A percentile compares a stretch with the other conserved stretches of the same genome.
These are phyloP conservation scores for Galaxea fascicularis DNA, from an alignment of 92 coral and sea anemone genomes.

Conservation along the genomic window DNA sequence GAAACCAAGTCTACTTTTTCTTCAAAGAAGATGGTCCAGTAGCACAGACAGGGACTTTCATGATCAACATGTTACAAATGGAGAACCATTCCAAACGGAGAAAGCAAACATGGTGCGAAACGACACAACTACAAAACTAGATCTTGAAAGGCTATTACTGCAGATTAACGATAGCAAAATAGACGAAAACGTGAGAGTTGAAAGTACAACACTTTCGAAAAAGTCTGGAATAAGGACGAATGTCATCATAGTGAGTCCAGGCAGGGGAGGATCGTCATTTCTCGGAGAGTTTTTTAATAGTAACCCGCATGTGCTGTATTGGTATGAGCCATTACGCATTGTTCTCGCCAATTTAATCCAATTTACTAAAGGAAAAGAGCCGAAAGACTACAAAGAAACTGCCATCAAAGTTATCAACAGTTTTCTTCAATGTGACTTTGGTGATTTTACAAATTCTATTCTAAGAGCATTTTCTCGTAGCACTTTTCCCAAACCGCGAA, in stretches of 20 bases:
- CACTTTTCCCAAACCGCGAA: not conserved
- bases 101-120: not conserved
- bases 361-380: not conserved
- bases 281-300: constrained; percentile 59
- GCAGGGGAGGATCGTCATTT: constrained; percentile 65
- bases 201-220: not conserved
- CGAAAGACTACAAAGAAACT: not conserved
- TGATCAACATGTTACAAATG: not conserved
- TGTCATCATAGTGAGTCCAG: constrained; percentile 58
- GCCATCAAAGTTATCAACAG: not conserved
- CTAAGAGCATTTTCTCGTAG: not conserved
- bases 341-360: constrained; percentile 1
- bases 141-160: too few relatives aligned
- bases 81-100: not conserved
- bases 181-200: not conserved
- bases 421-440: constrained; percentile 48
- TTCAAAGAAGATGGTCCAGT: not conserved
- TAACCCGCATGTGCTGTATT: constrained; percentile 43
- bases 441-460: not conserved
- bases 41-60: not conserved
- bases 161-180: not conserved
- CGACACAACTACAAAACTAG: not conserved
- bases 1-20: not conserved
- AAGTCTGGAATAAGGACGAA: not conserved
- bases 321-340: constrained; percentile 55